Evolutionary conservation across 2,797 vertebrate species (phyloP).

Genomic region (Huso huso): DNA sequence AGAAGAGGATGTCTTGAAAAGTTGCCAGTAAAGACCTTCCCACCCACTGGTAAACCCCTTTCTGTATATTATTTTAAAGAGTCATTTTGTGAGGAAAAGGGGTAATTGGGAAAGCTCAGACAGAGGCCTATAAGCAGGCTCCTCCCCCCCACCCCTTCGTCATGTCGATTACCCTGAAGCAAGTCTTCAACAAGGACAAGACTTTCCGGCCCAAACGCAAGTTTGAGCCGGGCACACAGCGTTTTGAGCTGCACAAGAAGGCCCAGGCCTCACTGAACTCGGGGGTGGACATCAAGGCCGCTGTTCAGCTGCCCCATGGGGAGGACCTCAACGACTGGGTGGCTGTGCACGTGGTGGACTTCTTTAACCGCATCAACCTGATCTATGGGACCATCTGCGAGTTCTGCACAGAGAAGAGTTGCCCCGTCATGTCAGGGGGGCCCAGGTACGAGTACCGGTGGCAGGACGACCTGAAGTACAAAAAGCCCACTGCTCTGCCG

Average conservation of each 20-base stretch:
- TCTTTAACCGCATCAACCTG: constrained; percentile 60
- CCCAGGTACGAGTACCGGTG: constrained; percentile 67
- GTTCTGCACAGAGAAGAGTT: constrained; percentile 62
- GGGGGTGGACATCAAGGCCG: constrained; percentile 56
- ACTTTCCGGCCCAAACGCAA: constrained; percentile 65
- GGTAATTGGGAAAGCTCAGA: too few species aligned
- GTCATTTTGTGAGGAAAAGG: too few species aligned
- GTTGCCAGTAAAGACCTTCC: too few species aligned
- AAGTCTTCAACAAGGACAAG: constrained; percentile 44
- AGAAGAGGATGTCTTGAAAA: too few species aligned
- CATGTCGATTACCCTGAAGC: constrained; percentile 64
- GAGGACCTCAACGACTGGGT: constrained; percentile 51
- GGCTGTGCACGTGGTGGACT: too few species aligned
- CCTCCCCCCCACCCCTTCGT: not conserved
- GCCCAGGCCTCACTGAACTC: constrained; percentile 62
- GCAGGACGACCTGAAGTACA: constrained; percentile 66
- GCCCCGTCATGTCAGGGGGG: constrained; percentile 69
- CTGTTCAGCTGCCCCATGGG: constrained; percentile 57
- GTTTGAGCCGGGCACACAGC: constrained; percentile 66
- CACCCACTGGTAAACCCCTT: too few species aligned
- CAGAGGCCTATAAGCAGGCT: too few species aligned
- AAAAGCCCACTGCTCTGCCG: constrained; percentile 32
- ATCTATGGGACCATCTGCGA: constrained; percentile 70
- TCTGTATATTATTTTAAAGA: too few species aligned
- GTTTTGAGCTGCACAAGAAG: constrained; percentile 66